These are phyloP conservation scores for Botia almorhae DNA, from an alignment of 2,797 vertebrate genomes.

Conservation along the genomic window DNA sequence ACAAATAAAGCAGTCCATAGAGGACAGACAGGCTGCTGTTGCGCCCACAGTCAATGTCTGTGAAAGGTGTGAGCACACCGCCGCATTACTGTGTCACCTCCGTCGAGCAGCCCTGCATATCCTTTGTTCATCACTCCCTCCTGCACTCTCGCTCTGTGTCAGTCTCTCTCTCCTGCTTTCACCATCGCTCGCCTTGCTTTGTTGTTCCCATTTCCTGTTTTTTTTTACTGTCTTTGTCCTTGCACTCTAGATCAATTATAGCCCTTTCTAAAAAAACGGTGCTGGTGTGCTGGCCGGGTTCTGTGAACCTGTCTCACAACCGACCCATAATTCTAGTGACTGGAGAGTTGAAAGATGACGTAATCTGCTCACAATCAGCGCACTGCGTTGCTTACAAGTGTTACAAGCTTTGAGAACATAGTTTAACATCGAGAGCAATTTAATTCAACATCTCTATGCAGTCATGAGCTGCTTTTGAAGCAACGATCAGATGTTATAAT, in stretches of 20 bases:
- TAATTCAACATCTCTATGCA: neutral
- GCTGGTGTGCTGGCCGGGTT: neutral
- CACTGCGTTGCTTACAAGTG: neutral
- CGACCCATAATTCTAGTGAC: neutral
- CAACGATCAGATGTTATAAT: neutral
- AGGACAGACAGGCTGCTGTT: slow-evolving; percentile 16
- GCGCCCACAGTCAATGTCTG: slow-evolving; percentile 14
- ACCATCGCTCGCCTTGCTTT: neutral
- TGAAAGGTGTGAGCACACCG: slow-evolving; percentile 24
- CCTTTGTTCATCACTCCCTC: slow-evolving; percentile 26
- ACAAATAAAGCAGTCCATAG: slow-evolving; percentile 66
- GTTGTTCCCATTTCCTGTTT: slow-evolving; percentile 9
- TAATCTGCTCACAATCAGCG: neutral
- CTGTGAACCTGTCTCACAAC: neutral
- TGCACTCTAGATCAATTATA: slow-evolving; percentile 59
- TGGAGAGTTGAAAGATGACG: neutral
- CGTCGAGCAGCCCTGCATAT: neutral
- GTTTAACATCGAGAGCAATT: slow-evolving; percentile 2
- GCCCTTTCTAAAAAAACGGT: neutral
- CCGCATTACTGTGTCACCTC: slow-evolving; percentile 46
- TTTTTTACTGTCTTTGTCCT: slow-evolving; percentile 28
- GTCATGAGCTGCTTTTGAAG: neutral
- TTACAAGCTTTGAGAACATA: neutral
- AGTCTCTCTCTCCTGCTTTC: slow-evolving; percentile 25
- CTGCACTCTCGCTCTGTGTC: neutral